Conservation (phyloP, 2,888 invertebrate genomes). For the Mycalesis mineus region DNA sequence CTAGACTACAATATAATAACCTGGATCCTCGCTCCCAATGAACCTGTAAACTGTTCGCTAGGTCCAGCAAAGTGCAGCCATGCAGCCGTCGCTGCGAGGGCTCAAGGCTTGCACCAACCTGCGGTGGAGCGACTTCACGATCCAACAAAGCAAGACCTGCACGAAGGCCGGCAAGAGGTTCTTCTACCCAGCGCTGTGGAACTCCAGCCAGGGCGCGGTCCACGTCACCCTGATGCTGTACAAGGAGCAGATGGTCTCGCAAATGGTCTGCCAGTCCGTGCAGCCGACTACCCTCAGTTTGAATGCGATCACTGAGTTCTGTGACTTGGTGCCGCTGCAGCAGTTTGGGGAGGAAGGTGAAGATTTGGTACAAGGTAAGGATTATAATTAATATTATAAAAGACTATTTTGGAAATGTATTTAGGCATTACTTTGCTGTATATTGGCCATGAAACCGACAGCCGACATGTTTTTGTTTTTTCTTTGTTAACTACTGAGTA, state of each 20-base stretch:
- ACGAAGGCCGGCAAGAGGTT: constrained; percentile 83
- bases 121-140: constrained; percentile 84
- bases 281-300: constrained; percentile 82
- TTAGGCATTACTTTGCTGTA: no score
- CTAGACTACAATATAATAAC: no score
- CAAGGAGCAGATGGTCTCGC: constrained; percentile 80
- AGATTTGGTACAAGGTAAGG: constrained; percentile 82
- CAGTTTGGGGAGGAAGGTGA: constrained; percentile 81
- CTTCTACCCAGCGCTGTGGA: constrained; percentile 88
- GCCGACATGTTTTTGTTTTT: no score
- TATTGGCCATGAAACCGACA: no score
- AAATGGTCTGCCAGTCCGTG: constrained; percentile 80
- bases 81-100: constrained; percentile 83
- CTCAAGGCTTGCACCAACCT: constrained; percentile 85
- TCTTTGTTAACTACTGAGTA: no score
- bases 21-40: no score
- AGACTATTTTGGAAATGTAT: no score
- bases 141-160: constrained; percentile 73
- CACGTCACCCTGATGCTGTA: constrained; percentile 83
- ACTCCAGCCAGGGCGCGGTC: constrained; percentile 78
- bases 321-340: constrained; percentile 85
- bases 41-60: constrained; percentile 33
- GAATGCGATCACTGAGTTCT: constrained; percentile 88
- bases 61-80: constrained; percentile 83
- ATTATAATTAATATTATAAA: neutral